Conservation (phyloP, 2,888 invertebrate genomes). For the Oxyteleia sp. region DNA sequence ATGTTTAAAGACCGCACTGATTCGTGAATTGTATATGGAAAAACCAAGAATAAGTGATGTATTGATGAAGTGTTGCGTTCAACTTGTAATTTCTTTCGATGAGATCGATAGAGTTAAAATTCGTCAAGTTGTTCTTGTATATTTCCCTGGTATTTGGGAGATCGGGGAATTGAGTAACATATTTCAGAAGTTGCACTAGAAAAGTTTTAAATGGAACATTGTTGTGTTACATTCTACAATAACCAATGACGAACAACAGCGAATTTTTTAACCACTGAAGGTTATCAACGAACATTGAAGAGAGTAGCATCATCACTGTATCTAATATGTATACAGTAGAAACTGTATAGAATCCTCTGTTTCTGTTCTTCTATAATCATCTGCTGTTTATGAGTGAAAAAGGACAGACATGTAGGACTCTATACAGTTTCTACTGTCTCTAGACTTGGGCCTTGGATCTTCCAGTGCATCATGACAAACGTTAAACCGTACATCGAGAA, state of each 20-base stretch:
- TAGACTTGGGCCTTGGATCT: too few species aligned
- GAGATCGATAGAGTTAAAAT: conserved; percentile 87
- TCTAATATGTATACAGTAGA: too few species aligned
- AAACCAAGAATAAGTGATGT: conserved; percentile 74
- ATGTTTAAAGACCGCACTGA: too few species aligned
- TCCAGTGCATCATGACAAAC: too few species aligned
- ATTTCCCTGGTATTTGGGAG: conserved; percentile 95
- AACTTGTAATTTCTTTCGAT: conserved; percentile 90
- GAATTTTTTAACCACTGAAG: conserved; percentile 89
- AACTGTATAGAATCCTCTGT: too few species aligned
- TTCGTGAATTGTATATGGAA: too few species aligned
- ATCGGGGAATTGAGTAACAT: conserved; percentile 91
- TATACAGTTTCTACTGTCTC: too few species aligned
- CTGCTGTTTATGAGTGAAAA: too few species aligned
- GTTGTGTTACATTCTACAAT: conserved; percentile 92
- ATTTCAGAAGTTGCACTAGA: conserved; percentile 78
- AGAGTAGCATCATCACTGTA: conserved; percentile 97
- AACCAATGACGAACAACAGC: conserved; percentile 92
- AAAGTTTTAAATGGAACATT: conserved; percentile 88
- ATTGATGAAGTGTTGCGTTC: too few species aligned
- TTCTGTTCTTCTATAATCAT: too few species aligned
- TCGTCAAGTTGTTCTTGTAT: conserved; percentile 93
- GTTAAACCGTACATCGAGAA: too few species aligned
- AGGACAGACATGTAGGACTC: too few species aligned
- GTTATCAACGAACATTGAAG: conserved; percentile 96